These are phyloP conservation scores for Bombus balteatus DNA, from an alignment of 1,140 invertebrate species.

Conservation along the genomic window DNA sequence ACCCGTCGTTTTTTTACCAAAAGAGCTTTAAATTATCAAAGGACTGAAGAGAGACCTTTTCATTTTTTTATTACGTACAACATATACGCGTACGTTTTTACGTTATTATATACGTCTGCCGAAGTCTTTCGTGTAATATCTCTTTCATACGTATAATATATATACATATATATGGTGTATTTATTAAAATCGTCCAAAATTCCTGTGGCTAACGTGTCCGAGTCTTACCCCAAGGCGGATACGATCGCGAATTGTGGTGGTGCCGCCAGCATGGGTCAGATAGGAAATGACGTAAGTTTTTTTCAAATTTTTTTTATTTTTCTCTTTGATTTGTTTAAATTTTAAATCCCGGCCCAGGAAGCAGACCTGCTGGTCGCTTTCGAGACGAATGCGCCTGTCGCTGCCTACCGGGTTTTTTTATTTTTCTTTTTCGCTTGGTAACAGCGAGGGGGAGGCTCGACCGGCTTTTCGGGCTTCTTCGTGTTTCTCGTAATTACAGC, in stretches of 20 bases:
- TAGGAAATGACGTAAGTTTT: slow-evolving; percentile 83
- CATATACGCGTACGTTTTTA: background rate
- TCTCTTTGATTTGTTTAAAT: background rate
- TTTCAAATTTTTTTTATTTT: background rate
- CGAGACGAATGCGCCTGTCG: slow-evolving; percentile 30
- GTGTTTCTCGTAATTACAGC: slow-evolving; percentile 10
- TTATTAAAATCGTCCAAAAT: slow-evolving; percentile 78
- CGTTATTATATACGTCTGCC: background rate
- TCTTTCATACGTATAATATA: background rate
- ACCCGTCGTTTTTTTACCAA: background rate
- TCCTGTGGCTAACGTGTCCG: slow-evolving; percentile 82
- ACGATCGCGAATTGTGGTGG: slow-evolving; percentile 75
- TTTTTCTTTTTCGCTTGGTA: background rate
- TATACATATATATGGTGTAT: slow-evolving; percentile 52
- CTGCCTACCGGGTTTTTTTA: background rate
- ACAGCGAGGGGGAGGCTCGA: background rate
- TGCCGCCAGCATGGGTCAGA: slow-evolving; percentile 84
- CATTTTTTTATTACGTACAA: background rate
- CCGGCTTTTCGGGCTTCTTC: background rate
- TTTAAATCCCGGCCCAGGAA: background rate
- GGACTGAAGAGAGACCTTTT: background rate
- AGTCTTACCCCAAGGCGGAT: slow-evolving; percentile 78
- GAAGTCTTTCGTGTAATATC: slow-evolving; percentile 47
- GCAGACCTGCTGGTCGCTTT: background rate
- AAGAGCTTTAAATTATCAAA: background rate